Conservation (phyloP, 64 coral and sea anemone genomes). For the Actinia equina region DNA sequence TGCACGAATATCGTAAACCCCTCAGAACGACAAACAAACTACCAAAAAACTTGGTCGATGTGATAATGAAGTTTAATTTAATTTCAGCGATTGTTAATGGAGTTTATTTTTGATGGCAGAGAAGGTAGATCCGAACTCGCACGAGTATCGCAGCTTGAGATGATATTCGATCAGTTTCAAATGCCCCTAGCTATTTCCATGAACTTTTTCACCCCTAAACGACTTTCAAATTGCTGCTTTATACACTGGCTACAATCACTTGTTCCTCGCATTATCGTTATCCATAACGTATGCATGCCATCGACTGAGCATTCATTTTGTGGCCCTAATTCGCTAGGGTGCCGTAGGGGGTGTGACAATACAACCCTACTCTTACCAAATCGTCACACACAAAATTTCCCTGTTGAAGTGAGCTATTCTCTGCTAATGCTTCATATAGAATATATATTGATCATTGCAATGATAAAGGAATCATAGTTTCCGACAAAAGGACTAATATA, state of each 20-base stretch:
- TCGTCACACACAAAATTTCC: background rate
- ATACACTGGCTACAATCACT: background rate
- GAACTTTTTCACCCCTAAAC: conserved; percentile 18
- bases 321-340: background rate
- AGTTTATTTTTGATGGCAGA: background rate
- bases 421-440: too few relatives aligned
- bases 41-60: background rate
- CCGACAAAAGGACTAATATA: too few relatives aligned
- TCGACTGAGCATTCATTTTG: background rate
- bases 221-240: conserved; percentile 28
- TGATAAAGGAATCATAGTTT: too few relatives aligned
- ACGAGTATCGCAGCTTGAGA: background rate
- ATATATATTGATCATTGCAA: too few relatives aligned
- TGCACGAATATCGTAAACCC: background rate
- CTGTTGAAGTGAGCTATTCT: too few relatives aligned
- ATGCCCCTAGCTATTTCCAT: background rate
- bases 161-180: conserved; percentile 6
- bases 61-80: background rate
- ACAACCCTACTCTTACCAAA: background rate
- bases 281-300: background rate
- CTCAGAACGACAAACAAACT: background rate
- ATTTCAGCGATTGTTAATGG: background rate
- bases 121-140: background rate
- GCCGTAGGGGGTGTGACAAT: background rate
- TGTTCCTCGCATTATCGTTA: conserved; percentile 8